Conservation (phyloP, 1,140 invertebrate species). For the Orchestia grillus region DNA sequence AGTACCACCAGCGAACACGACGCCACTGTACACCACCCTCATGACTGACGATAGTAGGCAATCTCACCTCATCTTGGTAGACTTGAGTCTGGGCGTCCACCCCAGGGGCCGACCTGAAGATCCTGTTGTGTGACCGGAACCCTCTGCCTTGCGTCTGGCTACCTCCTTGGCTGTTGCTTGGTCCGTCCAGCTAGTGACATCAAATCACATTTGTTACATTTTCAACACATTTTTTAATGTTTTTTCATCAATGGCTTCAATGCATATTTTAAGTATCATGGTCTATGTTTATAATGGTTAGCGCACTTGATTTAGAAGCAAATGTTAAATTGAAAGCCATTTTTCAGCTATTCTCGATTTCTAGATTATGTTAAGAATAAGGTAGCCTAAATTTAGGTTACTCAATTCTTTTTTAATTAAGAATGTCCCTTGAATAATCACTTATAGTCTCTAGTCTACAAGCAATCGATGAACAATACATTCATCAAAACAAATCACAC, state of each 20-base stretch:
- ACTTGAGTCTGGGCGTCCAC: slow-evolving; percentile 61
- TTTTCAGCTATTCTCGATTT: too few relatives aligned
- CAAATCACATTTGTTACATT: neutral
- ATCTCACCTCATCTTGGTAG: slow-evolving; percentile 60
- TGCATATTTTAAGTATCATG: neutral
- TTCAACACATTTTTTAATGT: neutral
- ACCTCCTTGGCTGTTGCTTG: slow-evolving; percentile 47
- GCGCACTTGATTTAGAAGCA: neutral
- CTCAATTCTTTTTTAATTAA: too few relatives aligned
- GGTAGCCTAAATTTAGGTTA: too few relatives aligned
- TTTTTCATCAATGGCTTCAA: too few relatives aligned
- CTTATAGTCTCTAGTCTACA: neutral
- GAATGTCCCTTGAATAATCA: too few relatives aligned
- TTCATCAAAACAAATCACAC: neutral
- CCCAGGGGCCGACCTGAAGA: slow-evolving; percentile 19
- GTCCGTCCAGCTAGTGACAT: slow-evolving; percentile 60
- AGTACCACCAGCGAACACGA: neutral
- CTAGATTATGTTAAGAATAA: too few relatives aligned
- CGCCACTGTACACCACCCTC: neutral
- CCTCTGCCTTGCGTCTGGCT: slow-evolving; percentile 51
- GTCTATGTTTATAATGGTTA: neutral
- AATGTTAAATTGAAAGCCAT: neutral
- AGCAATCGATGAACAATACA: neutral
- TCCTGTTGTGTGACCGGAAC: neutral
- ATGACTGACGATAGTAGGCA: neutral